A percentile compares a stretch with the other conserved stretches of the same genome.
phyloP scores from a whole-genome alignment of 2,888 invertebrate genomes.

The Pachydiplax longipennis region DNA sequence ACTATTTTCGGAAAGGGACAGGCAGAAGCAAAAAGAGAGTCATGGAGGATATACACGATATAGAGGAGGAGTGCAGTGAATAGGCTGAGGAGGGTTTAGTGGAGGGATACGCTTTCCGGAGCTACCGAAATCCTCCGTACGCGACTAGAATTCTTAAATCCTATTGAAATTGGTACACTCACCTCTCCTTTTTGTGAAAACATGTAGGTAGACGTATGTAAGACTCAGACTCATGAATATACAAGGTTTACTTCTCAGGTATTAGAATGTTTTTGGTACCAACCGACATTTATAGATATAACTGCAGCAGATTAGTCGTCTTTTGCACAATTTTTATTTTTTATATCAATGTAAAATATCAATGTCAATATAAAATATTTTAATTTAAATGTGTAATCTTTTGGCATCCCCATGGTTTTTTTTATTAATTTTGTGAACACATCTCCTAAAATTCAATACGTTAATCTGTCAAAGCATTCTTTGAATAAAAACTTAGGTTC shows the following conservation, averaged over 20 bases:
- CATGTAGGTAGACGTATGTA: not conserved
- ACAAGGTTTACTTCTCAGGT: too few species aligned
- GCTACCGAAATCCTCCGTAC: not conserved
- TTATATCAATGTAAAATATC: too few species aligned
- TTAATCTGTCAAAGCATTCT: too few species aligned
- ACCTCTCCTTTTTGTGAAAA: not conserved
- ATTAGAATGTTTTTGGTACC: not conserved
- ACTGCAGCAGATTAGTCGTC: too few species aligned
- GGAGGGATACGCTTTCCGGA: not conserved
- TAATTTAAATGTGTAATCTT: too few species aligned
- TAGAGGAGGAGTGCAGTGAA: not conserved
- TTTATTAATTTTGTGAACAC: too few species aligned
- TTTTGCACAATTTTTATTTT: too few species aligned
- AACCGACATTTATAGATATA: not conserved
- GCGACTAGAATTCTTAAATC: conserved; percentile 19
- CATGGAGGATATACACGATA: not conserved
- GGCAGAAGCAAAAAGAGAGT: not conserved
- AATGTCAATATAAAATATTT: too few species aligned
- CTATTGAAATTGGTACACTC: not conserved
- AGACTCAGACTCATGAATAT: too few species aligned
- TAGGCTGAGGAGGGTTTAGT: not conserved
- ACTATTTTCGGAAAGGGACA: not conserved
- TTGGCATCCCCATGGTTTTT: too few species aligned
- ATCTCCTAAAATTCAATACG: too few species aligned
- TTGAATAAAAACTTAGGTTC: too few species aligned